A percentile compares a stretch with the other conserved stretches of the same genome.
Conservation (phyloP, 2,797 vertebrate species). For the Argyrosomus regius region DNA sequence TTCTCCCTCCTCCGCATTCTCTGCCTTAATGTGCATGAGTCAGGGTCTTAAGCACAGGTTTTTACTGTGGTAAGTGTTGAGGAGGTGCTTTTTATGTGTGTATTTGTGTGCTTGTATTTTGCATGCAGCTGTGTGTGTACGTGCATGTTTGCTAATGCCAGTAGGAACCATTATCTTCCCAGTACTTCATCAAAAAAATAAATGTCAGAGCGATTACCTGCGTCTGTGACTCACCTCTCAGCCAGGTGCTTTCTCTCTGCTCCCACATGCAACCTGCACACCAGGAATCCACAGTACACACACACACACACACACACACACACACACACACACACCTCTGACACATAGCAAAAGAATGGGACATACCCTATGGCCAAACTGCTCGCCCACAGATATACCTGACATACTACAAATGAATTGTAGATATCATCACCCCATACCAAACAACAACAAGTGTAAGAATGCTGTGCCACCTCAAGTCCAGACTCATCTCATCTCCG, state of each 20-base stretch:
- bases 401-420: conserved; percentile 60
- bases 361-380: conserved; percentile 58
- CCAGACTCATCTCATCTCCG: conserved; percentile 50
- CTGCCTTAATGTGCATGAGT: conserved; percentile 74
- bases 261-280: conserved; percentile 72
- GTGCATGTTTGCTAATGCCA: conserved; percentile 59
- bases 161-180: conserved; percentile 76
- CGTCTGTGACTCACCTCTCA: conserved; percentile 81
- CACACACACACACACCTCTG: conserved; percentile 37
- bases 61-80: conserved; percentile 64
- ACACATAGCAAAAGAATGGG: conserved; percentile 61
- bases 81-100: conserved; percentile 47
- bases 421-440: conserved; percentile 50
- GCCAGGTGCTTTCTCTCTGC: conserved; percentile 83
- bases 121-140: conserved; percentile 36
- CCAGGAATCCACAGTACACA: conserved; percentile 72
- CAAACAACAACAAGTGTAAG: conserved; percentile 25
- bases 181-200: conserved; percentile 77
- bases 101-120: conserved; percentile 17
- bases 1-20: conserved; percentile 70
- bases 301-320: conserved; percentile 13
- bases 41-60: conserved; percentile 72
- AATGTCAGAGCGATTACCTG: conserved; percentile 86
- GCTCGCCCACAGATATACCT: conserved; percentile 48
- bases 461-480: conserved; percentile 45